phyloP scores from a whole-genome alignment of 1,140 invertebrate genomes.

The Caenorhabditis brenneri region DNA sequence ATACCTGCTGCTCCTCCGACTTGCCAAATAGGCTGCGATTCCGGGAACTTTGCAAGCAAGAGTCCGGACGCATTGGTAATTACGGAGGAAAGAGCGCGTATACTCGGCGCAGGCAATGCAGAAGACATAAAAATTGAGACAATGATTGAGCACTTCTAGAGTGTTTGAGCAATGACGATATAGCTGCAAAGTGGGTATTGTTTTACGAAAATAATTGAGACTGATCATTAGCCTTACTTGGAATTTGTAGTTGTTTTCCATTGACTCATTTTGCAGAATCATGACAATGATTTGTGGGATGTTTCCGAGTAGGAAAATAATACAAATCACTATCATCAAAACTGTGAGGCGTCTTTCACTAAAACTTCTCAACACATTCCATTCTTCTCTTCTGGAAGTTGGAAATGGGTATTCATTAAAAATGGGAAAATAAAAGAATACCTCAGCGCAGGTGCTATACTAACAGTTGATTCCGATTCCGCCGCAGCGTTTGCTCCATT shows the following conservation, averaged over 20 bases:
- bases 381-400: slow-evolving; percentile 42
- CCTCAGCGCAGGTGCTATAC: not conserved
- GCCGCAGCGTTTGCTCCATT: not conserved
- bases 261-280: slow-evolving; percentile 66
- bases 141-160: slow-evolving; percentile 69
- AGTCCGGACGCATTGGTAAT: slow-evolving; percentile 58
- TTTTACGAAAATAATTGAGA: not conserved
- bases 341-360: slow-evolving; percentile 69
- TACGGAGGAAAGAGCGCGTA: slow-evolving; percentile 61
- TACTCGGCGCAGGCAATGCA: slow-evolving; percentile 65
- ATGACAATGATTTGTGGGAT: slow-evolving; percentile 68
- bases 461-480: not conserved
- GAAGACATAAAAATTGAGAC: slow-evolving; percentile 70
- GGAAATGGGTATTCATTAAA: not conserved
- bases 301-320: slow-evolving; percentile 66
- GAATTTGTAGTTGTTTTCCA: slow-evolving; percentile 62
- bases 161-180: slow-evolving; percentile 68
- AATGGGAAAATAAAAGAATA: not conserved
- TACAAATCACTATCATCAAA: slow-evolving; percentile 64
- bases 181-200: slow-evolving; percentile 56
- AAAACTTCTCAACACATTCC: slow-evolving; percentile 60
- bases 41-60: slow-evolving; percentile 51
- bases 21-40: not conserved
- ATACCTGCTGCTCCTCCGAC: slow-evolving; percentile 12
- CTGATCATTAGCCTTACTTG: slow-evolving; percentile 54